Base-by-base conservation (phyloP, 2,888 invertebrate genomes). In the Melinaea menophilus region DNA sequence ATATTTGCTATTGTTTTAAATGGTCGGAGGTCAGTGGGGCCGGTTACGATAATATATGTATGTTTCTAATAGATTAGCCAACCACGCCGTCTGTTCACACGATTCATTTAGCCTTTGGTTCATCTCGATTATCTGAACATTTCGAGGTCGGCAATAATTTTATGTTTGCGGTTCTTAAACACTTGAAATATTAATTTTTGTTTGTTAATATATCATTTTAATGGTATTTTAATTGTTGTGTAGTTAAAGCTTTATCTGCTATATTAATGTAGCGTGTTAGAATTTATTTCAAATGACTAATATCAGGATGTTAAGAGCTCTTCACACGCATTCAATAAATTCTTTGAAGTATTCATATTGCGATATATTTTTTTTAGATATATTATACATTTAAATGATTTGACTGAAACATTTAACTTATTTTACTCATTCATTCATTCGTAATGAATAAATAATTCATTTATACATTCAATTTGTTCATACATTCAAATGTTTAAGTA, bases 21-120 rank as follows among this genome's bases (percentile, higher is more conserved):
- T 22, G 22, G 22, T 22, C 22, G 22, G 22, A 22, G 22, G 22
- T 22, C 22, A 22, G 41, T 41, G 41, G 9, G 41, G 60, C 61
- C 58, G 37, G 61, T 62, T 51, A 55, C 59, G 47, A 59, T 65
- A 63, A 67, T 64, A 56, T 64, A 59, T 47, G 56, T 62, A 58
- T 58, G 59, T 64, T 59, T 63, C 56, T 64, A 62, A 63, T 54
- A 58, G 60, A 62, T 69, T 67, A 66, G 64, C 64, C 67, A 70
- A 69, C 58, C 59, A 37, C 64, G 56, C 56, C 47, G 59, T 67
- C 31, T 61, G 62, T 69, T 70, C 70, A 62, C 70, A 70, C 70
- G 70, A 64, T 47, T 58, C 56, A 61, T 65, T 69, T 64, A 63
- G 64, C 55, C 63, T 66, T 61, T 65, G 65, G 59, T 65, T 67